These are phyloP conservation scores for Hystrix brachyura DNA, from an alignment of 2,113 vertebrate species.

Conservation along the genomic window DNA sequence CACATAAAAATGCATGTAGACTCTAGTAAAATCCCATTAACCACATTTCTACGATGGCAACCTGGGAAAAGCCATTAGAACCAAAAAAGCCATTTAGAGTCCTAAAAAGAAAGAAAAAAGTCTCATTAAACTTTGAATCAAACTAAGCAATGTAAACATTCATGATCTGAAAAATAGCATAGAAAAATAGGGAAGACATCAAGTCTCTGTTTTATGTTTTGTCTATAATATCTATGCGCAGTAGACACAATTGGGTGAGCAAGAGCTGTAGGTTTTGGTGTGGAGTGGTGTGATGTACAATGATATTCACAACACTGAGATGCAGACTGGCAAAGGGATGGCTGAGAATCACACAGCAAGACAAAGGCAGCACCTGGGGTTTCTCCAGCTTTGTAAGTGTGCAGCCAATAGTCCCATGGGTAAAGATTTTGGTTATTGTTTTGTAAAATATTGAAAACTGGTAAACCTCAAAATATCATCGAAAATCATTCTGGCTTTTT, in stretches of 20 bases:
- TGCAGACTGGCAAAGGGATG: background rate
- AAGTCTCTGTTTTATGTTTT: background rate
- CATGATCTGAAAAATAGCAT: conserved; percentile 16
- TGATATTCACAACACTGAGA: background rate
- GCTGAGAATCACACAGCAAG: background rate
- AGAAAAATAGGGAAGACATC: background rate
- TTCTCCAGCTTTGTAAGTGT: background rate
- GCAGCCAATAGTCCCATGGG: background rate
- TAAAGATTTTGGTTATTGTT: conserved; percentile 10
- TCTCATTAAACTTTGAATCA: conserved; percentile 19
- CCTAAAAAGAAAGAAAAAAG: background rate
- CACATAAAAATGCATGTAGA: conserved; percentile 35
- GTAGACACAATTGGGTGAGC: background rate
- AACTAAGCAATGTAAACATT: conserved; percentile 44
- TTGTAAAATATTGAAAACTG: conserved; percentile 5
- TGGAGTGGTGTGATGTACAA: background rate
- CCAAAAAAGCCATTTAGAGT: background rate
- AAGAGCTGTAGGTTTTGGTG: background rate
- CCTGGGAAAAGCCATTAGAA: background rate
- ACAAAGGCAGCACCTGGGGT: background rate
- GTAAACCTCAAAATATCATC: background rate
- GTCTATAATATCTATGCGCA: background rate
- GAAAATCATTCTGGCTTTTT: background rate
- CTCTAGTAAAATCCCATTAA: conserved; percentile 36
- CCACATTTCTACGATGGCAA: conserved; percentile 14